phyloP scores from a whole-genome alignment of 1,140 invertebrate genomes.

The Rhyacophila brunnea region DNA sequence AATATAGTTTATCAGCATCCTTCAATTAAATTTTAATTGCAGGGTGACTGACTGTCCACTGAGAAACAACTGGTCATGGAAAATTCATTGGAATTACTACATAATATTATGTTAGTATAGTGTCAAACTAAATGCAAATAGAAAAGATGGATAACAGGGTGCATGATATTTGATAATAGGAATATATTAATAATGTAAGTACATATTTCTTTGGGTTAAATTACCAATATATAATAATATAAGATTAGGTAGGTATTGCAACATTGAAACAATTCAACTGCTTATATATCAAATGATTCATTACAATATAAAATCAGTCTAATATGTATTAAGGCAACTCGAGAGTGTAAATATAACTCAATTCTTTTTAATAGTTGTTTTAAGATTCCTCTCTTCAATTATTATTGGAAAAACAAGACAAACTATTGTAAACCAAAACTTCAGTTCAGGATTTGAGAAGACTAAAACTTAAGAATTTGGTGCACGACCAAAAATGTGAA shows the following conservation, averaged over 20 bases:
- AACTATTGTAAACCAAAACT: too few relatives aligned
- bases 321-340: constrained; percentile 54
- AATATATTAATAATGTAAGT: constrained; percentile 26
- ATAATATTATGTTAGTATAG: too few relatives aligned
- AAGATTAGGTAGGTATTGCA: constrained; percentile 13
- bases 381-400: background rate
- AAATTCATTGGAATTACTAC: too few relatives aligned
- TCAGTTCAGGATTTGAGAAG: too few relatives aligned
- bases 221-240: constrained; percentile 16
- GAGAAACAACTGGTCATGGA: too few relatives aligned
- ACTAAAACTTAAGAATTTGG: too few relatives aligned
- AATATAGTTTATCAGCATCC: too few relatives aligned
- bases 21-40: too few relatives aligned
- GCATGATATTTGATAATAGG: constrained; percentile 20
- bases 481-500: too few relatives aligned
- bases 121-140: too few relatives aligned
- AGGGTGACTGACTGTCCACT: too few relatives aligned
- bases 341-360: constrained; percentile 43
- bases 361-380: constrained; percentile 22
- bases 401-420: too few relatives aligned
- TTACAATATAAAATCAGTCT: constrained; percentile 51
- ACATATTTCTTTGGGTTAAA: constrained; percentile 35
- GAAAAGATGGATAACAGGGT: background rate
- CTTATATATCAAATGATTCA: constrained; percentile 34
- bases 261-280: constrained; percentile 26